A percentile compares a stretch with the other conserved stretches of the same genome.
These are phyloP conservation scores for Rhinophrynus dorsalis DNA, from an alignment of 2,797 vertebrate genomes.

Conservation along the genomic window DNA sequence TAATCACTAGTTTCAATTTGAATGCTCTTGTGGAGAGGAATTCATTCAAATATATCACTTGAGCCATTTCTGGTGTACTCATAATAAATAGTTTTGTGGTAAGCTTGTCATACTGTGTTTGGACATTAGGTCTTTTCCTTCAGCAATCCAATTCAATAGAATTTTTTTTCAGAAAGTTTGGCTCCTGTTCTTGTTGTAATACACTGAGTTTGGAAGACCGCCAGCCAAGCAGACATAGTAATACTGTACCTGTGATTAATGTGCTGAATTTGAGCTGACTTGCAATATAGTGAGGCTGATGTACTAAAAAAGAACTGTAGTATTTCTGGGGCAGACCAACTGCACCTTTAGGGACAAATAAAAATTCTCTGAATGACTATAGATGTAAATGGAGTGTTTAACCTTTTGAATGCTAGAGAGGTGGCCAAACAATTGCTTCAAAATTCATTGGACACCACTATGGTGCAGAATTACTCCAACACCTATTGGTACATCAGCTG, in stretches of 20 bases:
- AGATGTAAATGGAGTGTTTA: too few relatives aligned
- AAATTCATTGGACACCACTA: too few relatives aligned
- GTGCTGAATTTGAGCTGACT: slow-evolving; percentile 1
- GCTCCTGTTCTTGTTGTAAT: background rate
- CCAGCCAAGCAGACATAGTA: background rate
- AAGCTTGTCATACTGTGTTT: too few relatives aligned
- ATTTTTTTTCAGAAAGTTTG: background rate
- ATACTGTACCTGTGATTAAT: slow-evolving; percentile 23
- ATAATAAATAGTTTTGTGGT: too few relatives aligned
- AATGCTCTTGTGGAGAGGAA: background rate
- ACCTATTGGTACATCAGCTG: too few relatives aligned
- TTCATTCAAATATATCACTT: background rate
- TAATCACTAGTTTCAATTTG: too few relatives aligned
- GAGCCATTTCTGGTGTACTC: background rate
- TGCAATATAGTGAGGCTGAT: background rate
- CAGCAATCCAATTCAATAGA: background rate
- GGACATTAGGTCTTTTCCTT: background rate
- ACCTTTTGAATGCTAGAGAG: too few relatives aligned
- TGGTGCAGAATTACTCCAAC: too few relatives aligned
- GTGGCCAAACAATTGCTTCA: too few relatives aligned
- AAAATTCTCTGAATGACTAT: too few relatives aligned
- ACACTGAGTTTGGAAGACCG: slow-evolving; percentile 1
- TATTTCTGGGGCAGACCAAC: too few relatives aligned
- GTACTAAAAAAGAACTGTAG: slow-evolving; percentile 9
- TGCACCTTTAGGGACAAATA: too few relatives aligned